These are phyloP conservation scores for Calephelis nemesis DNA, from an alignment of 1,140 invertebrate genomes.

Conservation along the genomic window DNA sequence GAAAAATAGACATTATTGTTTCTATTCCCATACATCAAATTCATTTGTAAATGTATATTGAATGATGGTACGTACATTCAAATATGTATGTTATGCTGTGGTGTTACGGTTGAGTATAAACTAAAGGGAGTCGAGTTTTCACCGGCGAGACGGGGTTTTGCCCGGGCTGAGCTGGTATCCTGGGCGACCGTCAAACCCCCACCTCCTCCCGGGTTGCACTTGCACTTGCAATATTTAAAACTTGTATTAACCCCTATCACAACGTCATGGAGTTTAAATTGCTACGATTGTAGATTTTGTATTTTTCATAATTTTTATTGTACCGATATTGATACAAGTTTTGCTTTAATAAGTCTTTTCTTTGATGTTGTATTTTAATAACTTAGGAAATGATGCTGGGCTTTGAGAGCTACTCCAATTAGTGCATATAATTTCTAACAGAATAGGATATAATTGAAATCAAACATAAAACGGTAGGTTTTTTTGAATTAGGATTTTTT, in stretches of 20 bases:
- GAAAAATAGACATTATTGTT: constrained; percentile 23
- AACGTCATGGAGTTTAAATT: constrained; percentile 21
- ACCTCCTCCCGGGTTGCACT: constrained; percentile 43
- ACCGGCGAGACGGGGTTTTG: constrained; percentile 41
- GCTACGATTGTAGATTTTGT: not conserved
- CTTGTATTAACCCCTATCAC: constrained; percentile 24
- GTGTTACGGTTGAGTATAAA: constrained; percentile 36
- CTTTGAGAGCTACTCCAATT: too few species aligned
- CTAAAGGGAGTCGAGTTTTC: constrained; percentile 43
- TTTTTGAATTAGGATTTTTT: too few species aligned
- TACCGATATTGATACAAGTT: constrained; percentile 9
- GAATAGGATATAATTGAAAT: too few species aligned
- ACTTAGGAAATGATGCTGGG: not conserved
- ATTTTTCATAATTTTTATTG: constrained; percentile 16
- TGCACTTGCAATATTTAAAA: constrained; percentile 40
- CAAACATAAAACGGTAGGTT: too few species aligned
- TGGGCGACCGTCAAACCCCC: constrained; percentile 50
- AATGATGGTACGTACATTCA: constrained; percentile 15
- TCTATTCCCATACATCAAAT: constrained; percentile 16
- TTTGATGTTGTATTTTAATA: not conserved
- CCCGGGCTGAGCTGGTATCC: constrained; percentile 63
- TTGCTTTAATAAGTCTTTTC: not conserved
- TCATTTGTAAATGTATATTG: constrained; percentile 16
- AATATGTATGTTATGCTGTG: constrained; percentile 20
- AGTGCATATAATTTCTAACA: too few species aligned